These are phyloP conservation scores for Pseudochirops corinnae DNA, from an alignment of 2,797 vertebrate genomes.

Conservation along the genomic window DNA sequence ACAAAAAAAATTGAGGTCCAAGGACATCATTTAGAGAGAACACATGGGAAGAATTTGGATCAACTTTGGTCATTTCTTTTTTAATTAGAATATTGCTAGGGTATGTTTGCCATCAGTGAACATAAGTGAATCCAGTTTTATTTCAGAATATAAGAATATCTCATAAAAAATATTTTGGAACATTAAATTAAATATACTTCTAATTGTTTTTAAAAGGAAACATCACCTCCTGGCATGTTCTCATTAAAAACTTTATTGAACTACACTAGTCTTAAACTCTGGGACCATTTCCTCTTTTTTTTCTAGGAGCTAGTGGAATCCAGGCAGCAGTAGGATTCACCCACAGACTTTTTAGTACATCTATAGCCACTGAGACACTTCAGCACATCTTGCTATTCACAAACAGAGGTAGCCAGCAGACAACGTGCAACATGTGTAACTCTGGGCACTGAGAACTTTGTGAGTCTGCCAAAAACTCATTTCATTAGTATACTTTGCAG, in stretches of 20 bases:
- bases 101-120: background rate
- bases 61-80: background rate
- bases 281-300: background rate
- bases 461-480: conserved; percentile 69
- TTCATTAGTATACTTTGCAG: conserved; percentile 67
- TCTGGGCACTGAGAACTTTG: conserved; percentile 62
- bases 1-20: background rate
- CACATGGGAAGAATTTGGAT: conserved; percentile 1
- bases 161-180: background rate
- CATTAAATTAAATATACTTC: background rate
- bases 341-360: background rate
- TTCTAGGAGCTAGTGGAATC: fast-evolving
- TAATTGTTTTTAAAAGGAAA: background rate
- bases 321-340: fast-evolving
- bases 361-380: conserved; percentile 57
- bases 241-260: fast-evolving
- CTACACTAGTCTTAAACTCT: fast-evolving
- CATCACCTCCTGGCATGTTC: fast-evolving
- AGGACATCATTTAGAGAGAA: background rate
- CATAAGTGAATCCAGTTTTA: background rate
- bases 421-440: conserved; percentile 65
- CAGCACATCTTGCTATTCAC: conserved; percentile 61
- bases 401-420: conserved; percentile 64
- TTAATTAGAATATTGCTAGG: background rate
- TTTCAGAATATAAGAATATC: background rate